These are phyloP conservation scores for Catonia carolina DNA, from an alignment of 2,888 invertebrate genomes.

Conservation along the genomic window DNA sequence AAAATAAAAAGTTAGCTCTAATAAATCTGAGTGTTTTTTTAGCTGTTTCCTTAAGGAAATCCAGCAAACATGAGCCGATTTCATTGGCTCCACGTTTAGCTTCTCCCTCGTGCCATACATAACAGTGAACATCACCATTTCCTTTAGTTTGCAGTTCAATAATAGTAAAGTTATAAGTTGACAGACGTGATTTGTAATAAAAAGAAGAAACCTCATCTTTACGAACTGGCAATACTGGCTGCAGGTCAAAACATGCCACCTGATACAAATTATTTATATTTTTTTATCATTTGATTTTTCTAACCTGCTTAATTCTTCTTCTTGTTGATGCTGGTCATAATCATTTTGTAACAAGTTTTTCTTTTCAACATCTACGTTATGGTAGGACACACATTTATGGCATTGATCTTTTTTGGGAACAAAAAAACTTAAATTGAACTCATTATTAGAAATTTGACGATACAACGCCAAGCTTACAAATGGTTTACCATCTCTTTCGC, in stretches of 20 bases:
- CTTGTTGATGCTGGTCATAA: conserved; percentile 28
- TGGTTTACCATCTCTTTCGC: conserved; percentile 23
- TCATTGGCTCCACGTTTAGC: conserved; percentile 29
- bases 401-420: conserved; percentile 20
- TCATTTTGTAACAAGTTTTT: background rate
- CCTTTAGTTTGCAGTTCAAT: conserved; percentile 16
- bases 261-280: conserved; percentile 14
- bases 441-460: conserved; percentile 18
- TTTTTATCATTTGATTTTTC: conserved; percentile 31
- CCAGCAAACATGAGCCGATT: conserved; percentile 29
- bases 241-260: conserved; percentile 33
- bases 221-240: conserved; percentile 33
- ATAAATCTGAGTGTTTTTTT: background rate
- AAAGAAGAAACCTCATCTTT: conserved; percentile 32
- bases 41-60: conserved; percentile 18
- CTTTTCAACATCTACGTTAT: background rate
- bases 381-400: background rate
- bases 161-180: conserved; percentile 32
- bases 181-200: conserved; percentile 34
- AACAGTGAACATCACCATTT: conserved; percentile 23
- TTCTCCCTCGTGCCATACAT: conserved; percentile 30
- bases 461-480: conserved; percentile 21
- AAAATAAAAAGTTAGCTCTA: conserved; percentile 33
- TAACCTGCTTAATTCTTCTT: conserved; percentile 29
- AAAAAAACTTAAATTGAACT: conserved; percentile 25